These are phyloP conservation scores for Cepphus grylle DNA, from an alignment of 2,113 vertebrate species.

Conservation along the genomic window DNA sequence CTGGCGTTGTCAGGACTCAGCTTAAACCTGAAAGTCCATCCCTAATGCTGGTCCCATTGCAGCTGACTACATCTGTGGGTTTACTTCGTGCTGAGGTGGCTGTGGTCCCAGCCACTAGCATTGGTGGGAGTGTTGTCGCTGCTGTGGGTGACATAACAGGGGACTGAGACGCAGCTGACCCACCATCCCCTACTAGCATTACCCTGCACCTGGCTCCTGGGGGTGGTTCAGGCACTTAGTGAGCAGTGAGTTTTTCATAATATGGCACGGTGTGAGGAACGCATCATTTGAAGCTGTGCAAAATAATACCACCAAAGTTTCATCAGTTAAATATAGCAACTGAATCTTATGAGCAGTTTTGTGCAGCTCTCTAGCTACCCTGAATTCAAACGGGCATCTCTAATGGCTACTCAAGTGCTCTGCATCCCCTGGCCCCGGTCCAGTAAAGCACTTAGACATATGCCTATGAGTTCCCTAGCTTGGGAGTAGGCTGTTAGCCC, in stretches of 20 bases:
- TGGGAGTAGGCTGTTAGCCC: not conserved
- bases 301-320: not conserved
- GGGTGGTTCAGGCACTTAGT: not conserved
- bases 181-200: not conserved
- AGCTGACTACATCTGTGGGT: fast-evolving
- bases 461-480: not conserved
- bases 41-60: not conserved
- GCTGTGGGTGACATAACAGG: not conserved
- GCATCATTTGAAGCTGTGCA: fast-evolving
- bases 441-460: not conserved
- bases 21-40: not conserved
- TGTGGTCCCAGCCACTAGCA: not conserved
- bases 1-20: not conserved
- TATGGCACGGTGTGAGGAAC: not conserved
- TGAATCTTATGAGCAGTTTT: not conserved
- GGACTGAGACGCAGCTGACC: not conserved
- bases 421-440: not conserved
- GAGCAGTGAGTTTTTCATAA: not conserved
- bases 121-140: not conserved
- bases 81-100: not conserved
- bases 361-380: not conserved
- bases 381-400: not conserved
- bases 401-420: not conserved
- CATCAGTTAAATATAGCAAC: not conserved
- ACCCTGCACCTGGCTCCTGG: not conserved